phyloP scores from a whole-genome alignment of 2,113 vertebrate species.

The Sapayoa aenigma region DNA sequence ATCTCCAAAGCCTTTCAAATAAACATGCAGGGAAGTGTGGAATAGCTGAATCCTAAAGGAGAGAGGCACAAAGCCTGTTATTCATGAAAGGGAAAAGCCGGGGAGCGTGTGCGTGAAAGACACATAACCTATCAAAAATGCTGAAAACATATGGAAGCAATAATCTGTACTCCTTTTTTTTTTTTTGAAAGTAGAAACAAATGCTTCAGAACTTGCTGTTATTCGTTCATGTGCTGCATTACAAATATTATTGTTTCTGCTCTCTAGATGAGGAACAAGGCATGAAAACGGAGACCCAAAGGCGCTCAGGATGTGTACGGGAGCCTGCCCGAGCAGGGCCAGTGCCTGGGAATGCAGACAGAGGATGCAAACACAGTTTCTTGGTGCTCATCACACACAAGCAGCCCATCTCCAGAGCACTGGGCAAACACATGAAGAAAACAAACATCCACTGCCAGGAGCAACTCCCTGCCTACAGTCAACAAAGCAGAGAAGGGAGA shows the following conservation, averaged over 20 bases:
- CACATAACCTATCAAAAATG: conserved; percentile 62
- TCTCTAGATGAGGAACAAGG: not conserved
- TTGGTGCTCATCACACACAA: fast-evolving
- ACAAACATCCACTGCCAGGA: not conserved
- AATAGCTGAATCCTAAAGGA: conserved; percentile 43
- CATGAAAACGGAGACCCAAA: not conserved
- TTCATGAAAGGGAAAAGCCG: conserved; percentile 55
- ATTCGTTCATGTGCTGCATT: not conserved
- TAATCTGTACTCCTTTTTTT: conserved; percentile 35
- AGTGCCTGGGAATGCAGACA: fast-evolving
- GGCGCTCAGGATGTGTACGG: fast-evolving
- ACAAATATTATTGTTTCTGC: conserved; percentile 30
- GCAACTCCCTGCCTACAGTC: not conserved
- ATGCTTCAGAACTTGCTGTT: not conserved
- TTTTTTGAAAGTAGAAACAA: conserved; percentile 30
- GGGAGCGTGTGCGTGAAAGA: conserved; percentile 9
- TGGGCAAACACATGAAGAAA: not conserved
- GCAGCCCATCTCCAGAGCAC: not conserved
- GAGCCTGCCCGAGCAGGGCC: not conserved
- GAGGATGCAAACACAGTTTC: not conserved
- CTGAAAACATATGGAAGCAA: conserved; percentile 65
- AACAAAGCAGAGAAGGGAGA: not conserved
- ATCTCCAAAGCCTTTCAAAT: conserved; percentile 25
- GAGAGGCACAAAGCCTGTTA: conserved; percentile 55
- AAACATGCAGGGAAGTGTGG: not conserved